These are phyloP conservation scores for Branchipolynoe longqiensis DNA, from an alignment of 2,888 invertebrate species.

Conservation along the genomic window DNA sequence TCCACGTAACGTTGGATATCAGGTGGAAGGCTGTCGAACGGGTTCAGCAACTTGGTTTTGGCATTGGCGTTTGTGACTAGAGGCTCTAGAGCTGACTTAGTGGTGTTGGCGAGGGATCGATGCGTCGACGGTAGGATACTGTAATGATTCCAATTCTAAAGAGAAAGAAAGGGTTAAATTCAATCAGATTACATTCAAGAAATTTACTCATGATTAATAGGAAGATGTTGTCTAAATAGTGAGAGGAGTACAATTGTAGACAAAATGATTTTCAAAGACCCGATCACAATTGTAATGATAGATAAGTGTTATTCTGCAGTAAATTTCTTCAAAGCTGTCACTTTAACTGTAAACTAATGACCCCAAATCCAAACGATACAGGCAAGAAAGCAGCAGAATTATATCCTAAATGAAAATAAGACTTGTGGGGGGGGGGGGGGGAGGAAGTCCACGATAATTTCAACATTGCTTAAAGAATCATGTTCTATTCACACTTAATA, in stretches of 20 bases:
- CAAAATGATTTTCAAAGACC: not conserved
- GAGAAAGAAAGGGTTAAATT: not conserved
- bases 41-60: slow-evolving; percentile 53
- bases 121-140: slow-evolving; percentile 53
- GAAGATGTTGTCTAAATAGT: not conserved
- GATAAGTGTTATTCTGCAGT: too few relatives aligned
- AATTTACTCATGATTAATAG: not conserved
- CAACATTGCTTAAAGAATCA: too few relatives aligned
- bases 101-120: slow-evolving; percentile 9
- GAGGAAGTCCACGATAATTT: too few relatives aligned
- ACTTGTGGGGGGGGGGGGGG: too few relatives aligned
- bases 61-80: not conserved
- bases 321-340: too few relatives aligned
- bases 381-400: too few relatives aligned
- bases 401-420: too few relatives aligned
- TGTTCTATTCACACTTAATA: too few relatives aligned
- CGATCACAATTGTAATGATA: not conserved
- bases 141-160: slow-evolving; percentile 55
- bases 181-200: not conserved
- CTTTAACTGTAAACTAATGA: too few relatives aligned
- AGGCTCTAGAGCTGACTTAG: slow-evolving; percentile 1
- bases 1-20: slow-evolving; percentile 56
- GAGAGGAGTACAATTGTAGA: not conserved
- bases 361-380: too few relatives aligned
- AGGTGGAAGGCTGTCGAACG: slow-evolving; percentile 35